Base-by-base conservation (phyloP, 2,113 vertebrate species). In the Mesembrinibis cayennensis region DNA sequence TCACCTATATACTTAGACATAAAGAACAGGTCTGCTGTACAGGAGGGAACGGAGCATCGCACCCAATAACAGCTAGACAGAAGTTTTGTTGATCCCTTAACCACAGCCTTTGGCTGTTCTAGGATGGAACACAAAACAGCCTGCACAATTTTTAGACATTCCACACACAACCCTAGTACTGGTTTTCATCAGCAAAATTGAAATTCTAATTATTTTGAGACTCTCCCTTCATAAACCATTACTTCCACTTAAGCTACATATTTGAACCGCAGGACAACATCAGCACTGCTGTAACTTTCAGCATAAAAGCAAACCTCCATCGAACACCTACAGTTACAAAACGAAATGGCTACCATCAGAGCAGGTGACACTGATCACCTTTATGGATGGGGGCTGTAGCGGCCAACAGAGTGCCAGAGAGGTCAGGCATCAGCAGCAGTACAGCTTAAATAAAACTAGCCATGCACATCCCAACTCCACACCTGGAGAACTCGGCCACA, bases 401-500 rank as follows among this genome's bases (percentile, higher is more conserved):
- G 3, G 30, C n/a, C 65, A 72, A 30, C 47, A 34, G 27, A 50
- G 27, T 4, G 29, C 61, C 47, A 70, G 52, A 56, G 42, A 9
- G 5, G 1, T 18, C 26, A 44, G 22, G 45, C 18, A 89, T 30
- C 38, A 59, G 59, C 67, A 91, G 36, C 55, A 71, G 30, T 13
- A 70, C 9, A 42, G 32, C 34, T 67, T 29, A 36, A 78, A 53
- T n/a, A 44, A 83, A 83, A 58, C 4, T 22, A 70, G 49, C 21
- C 42, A 10, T 6, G 21, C 2, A 23, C 10, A 19, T 6, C 20
- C 15, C 34, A 45, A 7, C 16, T 38, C 34, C 11, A 0, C 3
- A 40, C 5, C 23, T 38, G 20, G 61, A 63, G 6, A 70, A 15
- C 22, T 73, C 59, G 45, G 21, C 12, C 40, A 55, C n/a, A 15